Base-by-base conservation (phyloP, 1,140 invertebrate genomes). In the Meloidogyne floridensis region DNA sequence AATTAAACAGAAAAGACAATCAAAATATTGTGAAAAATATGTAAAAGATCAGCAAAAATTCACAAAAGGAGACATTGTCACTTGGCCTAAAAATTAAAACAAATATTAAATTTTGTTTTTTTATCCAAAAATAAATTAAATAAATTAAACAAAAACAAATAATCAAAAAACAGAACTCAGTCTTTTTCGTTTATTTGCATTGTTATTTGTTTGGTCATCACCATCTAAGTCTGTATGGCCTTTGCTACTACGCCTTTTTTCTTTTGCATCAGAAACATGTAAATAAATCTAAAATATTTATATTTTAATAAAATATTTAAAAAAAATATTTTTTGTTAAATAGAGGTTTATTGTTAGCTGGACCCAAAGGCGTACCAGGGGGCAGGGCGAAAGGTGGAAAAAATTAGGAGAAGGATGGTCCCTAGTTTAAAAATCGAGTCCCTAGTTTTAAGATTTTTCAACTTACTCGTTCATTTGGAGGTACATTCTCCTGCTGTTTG, bases 111-210 rank as follows among this genome's bases (percentile, higher is more conserved):
- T n/a, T n/a, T 47, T 47, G 47, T 47, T 32, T 65, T 4, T n/a
- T 18, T 65, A 65, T 11, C 59, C 15, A 65, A 65, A 65, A 18
- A 65, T n/a, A 6, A n/a, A n/a, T n/a, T 7, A 6, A 65, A 65
- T n/a, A n/a, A 65, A n/a, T 2, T n/a, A 65, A n/a, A n/a, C 15
- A n/a, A 5, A 7, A 65, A 65, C 59, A 65, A 65, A 47, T 47
- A 65, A 18, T 65, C 59, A 65, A 65, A n/a, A 65, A 65, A 65
- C 59, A 65, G 59, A 65, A 65, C 59, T 65, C 59, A 65, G 59
- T 65, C 59, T 65, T 18, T 18, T 65, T 65, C 59, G 59, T 8
- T 65, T 65, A 8, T 65, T 59, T 11, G 15, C 54, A 56, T 11
- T 59, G 56, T 15, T 59, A 59, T 15, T 32, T 18, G n/a, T n/a